Evolutionary conservation across 2,888 invertebrate genomes (phyloP).

Genomic region (Pycnomerus fuliginosus): DNA sequence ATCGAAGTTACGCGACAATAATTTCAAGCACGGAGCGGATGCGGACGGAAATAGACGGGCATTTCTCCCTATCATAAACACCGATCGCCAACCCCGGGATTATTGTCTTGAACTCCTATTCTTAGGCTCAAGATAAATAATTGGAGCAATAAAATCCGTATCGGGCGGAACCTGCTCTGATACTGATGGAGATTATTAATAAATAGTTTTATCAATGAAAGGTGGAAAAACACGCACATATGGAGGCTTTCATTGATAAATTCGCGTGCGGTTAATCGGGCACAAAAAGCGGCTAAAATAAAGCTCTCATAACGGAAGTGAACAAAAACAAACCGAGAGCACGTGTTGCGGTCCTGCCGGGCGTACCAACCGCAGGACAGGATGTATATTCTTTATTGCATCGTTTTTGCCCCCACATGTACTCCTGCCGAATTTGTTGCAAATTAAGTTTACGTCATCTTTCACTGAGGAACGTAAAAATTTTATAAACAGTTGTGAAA

Average conservation of each 20-base stretch:
- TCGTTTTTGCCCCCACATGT: no score
- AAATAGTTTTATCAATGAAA: no score
- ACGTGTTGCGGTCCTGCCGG: constrained; percentile 39
- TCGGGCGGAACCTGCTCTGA: no score
- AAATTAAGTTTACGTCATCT: no score
- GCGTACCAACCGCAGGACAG: constrained; percentile 28
- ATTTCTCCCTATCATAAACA: constrained; percentile 29
- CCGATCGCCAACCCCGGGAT: constrained; percentile 29
- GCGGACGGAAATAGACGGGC: constrained; percentile 36
- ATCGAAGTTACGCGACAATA: no score
- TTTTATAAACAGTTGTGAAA: no score
- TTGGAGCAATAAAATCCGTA: constrained; percentile 23
- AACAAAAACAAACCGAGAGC: constrained; percentile 44
- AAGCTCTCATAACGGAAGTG: constrained; percentile 37
- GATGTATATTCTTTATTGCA: no score
- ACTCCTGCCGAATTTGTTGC: no score
- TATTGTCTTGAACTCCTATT: constrained; percentile 27
- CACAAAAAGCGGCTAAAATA: constrained; percentile 23
- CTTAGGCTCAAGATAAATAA: constrained; percentile 21
- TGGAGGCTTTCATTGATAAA: constrained; percentile 30
- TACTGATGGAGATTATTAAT: no score
- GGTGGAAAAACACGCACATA: no score
- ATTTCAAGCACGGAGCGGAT: no score
- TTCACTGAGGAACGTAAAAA: no score
- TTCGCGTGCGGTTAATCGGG: constrained; percentile 24